Evolutionary conservation across 92 coral and sea anemone genomes (phyloP), one percentile per base, ranked within the genome.

Genomic region (Zoanthus sansibaricus): DNA sequence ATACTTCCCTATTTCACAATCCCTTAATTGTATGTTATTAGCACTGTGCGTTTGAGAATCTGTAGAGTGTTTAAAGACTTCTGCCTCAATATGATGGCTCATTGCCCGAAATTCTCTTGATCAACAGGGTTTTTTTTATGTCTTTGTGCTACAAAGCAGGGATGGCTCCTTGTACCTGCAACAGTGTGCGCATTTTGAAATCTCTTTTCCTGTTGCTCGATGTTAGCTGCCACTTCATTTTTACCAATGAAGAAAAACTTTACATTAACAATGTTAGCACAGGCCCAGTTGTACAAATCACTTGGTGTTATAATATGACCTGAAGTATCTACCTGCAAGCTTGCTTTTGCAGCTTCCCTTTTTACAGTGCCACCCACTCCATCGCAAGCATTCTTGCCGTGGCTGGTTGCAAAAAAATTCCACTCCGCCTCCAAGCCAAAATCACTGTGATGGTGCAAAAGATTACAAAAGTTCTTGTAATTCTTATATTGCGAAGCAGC

Each of bases 131-230:
- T 42, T 59, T 25, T 25, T 59, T 14, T 71, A 33, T 78, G 37
- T 37, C 20, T 46, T 37, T 42, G 71, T 12, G 90, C 44, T 12
- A 54, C 20, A 78, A 66, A 86, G 46, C 49, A 54, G 48, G 71
- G 90, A 71, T 66, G 83, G 71, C 86, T 87, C 64, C 90, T 77
- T 66, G 90, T 87, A 21, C 88, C 84, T 75, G 89, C 83, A 51
- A 87, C 67, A 44, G 86, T 87, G 14, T 69, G 48, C 30, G 83
- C 85, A 69, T 74, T 87, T 11, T 37, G 56, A 72, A 77, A 77
- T 66, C 62, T 56, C 47, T 9, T 52, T 51, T 48, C 69, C 82
- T 59, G 56, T 59, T 59, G 55, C 76, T 55, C 32, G 11, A 21
- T 31, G 16, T 55, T 30, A 1, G 51, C 84, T 11, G 17, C 66